A percentile compares a stretch with the other conserved stretches of the same genome.
Evolutionary conservation across 2,888 invertebrate species (phyloP).

Genomic region (Penaeus monodon): DNA sequence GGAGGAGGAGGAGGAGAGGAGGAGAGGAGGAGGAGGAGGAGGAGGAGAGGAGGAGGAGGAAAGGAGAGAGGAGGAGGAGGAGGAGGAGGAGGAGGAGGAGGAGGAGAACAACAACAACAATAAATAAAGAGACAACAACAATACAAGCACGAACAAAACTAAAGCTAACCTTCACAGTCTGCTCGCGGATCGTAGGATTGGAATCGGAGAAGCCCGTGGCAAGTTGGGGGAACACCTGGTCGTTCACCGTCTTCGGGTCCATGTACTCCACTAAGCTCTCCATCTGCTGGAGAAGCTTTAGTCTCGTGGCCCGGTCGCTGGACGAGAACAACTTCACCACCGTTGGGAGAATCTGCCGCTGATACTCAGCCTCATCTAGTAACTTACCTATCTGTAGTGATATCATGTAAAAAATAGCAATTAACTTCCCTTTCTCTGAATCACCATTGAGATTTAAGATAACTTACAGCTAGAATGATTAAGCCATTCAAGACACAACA

Average conservation of each 20-base stretch:
- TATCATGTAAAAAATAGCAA: not conserved
- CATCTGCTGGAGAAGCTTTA: slow-evolving; percentile 91
- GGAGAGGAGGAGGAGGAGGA: too few species aligned
- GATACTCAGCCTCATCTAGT: slow-evolving; percentile 91
- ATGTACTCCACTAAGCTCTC: slow-evolving; percentile 83
- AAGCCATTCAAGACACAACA: too few species aligned
- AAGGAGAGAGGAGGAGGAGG: too few species aligned
- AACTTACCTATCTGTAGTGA: slow-evolving; percentile 87
- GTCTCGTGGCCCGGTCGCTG: slow-evolving; percentile 94
- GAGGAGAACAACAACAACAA: not conserved
- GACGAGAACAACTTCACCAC: slow-evolving; percentile 96
- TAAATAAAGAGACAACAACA: too few species aligned
- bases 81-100: too few species aligned
- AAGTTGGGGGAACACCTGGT: slow-evolving; percentile 93
- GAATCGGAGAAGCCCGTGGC: slow-evolving; percentile 96
- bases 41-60: too few species aligned
- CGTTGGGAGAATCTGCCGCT: slow-evolving; percentile 95
- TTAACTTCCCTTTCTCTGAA: too few species aligned
- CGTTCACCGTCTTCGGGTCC: slow-evolving; percentile 81
- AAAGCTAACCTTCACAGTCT: slow-evolving; percentile 87
- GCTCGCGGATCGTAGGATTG: slow-evolving; percentile 95
- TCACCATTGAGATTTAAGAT: too few species aligned
- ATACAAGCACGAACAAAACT: too few species aligned
- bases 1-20: too few species aligned
- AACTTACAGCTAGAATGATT: too few species aligned